phyloP scores from a whole-genome alignment of 2,888 invertebrate genomes.

The Pachydiplax longipennis region DNA sequence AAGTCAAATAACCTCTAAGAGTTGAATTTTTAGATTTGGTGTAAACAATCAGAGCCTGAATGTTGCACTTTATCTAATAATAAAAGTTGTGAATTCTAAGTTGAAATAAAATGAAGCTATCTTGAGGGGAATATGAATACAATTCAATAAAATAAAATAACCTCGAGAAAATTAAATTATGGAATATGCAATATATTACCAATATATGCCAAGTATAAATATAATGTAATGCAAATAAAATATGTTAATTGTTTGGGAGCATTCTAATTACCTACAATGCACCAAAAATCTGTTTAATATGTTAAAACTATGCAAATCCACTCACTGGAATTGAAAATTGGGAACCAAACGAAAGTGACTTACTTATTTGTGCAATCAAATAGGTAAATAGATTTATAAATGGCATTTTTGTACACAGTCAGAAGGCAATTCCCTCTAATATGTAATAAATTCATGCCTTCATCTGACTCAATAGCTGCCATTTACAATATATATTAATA shows the following conservation, averaged over 20 bases:
- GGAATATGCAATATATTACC: no score
- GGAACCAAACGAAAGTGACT: no score
- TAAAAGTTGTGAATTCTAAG: not conserved
- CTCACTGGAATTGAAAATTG: no score
- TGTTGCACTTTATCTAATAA: not conserved
- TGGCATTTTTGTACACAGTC: not conserved
- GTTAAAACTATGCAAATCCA: no score
- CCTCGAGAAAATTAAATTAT: no score
- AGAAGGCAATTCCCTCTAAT: not conserved
- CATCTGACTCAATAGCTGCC: conserved; percentile 10
- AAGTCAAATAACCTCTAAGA: not conserved
- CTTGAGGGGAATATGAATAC: not conserved
- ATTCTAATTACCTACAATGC: no score
- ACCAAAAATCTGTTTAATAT: no score
- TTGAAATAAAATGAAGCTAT: not conserved
- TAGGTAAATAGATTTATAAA: not conserved
- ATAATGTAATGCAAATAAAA: no score
- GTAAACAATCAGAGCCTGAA: not conserved
- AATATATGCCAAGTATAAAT: no score
- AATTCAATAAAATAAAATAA: no score
- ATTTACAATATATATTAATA: conserved; percentile 9
- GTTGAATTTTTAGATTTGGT: not conserved
- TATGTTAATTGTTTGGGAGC: no score
- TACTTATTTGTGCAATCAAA: no score
- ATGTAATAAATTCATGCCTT: not conserved